A percentile compares a stretch with the other conserved stretches of the same genome.
Conservation (phyloP, 2,113 vertebrate genomes). For the Rhinopomastus cyanomelas region DNA sequence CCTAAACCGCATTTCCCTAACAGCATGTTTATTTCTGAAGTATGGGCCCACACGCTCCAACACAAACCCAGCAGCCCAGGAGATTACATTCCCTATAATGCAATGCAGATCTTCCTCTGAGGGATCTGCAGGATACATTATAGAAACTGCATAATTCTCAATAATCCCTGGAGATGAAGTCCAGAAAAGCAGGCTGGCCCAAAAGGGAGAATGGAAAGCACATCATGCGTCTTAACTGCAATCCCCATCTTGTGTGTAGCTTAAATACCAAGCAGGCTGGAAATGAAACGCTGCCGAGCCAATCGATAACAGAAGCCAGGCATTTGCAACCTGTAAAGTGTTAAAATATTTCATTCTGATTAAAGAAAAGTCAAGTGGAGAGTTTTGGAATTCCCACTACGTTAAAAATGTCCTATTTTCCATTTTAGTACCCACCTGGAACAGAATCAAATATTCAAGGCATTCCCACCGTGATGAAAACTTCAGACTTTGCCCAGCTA, state of each 20-base stretch:
- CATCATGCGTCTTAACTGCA: background rate
- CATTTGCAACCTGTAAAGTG: background rate
- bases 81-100: slow-evolving; percentile 18
- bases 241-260: background rate
- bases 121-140: background rate
- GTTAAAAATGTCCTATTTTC: background rate
- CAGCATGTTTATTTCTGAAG: background rate
- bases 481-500: background rate
- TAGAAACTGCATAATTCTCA: slow-evolving; percentile 4
- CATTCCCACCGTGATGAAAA: background rate
- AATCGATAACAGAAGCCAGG: background rate
- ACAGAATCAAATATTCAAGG: slow-evolving; percentile 3
- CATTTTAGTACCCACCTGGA: background rate
- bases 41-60: background rate
- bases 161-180: background rate
- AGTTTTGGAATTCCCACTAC: background rate
- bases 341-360: background rate
- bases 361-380: background rate
- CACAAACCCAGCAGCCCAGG: background rate
- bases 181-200: slow-evolving; percentile 25
- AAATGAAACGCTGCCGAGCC: background rate
- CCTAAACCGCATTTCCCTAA: background rate
- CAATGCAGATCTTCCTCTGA: slow-evolving; percentile 20
- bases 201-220: slow-evolving; percentile 17
- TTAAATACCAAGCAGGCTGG: background rate